Evolutionary conservation across 2,888 invertebrate genomes (phyloP).

Genomic region (Coleophora deauratella): DNA sequence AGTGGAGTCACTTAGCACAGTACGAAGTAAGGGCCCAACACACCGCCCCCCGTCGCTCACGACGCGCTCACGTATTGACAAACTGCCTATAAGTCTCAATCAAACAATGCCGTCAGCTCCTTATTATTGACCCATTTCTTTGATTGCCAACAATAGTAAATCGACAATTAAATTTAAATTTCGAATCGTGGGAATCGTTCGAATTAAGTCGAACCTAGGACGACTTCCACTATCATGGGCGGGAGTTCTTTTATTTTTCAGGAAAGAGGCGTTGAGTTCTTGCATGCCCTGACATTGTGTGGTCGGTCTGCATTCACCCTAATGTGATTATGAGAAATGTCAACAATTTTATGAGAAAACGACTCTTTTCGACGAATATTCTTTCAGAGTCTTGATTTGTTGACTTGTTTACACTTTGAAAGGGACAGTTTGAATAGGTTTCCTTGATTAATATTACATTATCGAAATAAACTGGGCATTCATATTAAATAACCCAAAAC

Average conservation of each 20-base stretch:
- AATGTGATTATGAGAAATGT: too few relatives aligned
- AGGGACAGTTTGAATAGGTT: too few relatives aligned
- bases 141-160: constrained; percentile 54
- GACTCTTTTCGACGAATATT: too few relatives aligned
- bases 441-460: too few relatives aligned
- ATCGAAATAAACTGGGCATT: too few relatives aligned
- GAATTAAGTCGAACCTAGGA: constrained; percentile 37
- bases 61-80: constrained; percentile 57
- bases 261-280: constrained; percentile 33
- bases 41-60: constrained; percentile 41
- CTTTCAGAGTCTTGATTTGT: too few relatives aligned
- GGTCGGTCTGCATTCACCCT: constrained; percentile 19
- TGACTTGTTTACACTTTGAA: too few relatives aligned
- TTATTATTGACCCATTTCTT: constrained; percentile 70
- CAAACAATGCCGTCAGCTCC: constrained; percentile 59
- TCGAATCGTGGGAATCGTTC: constrained; percentile 60
- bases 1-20: too few relatives aligned
- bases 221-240: constrained; percentile 22
- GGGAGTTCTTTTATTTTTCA: constrained; percentile 33
- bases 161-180: constrained; percentile 67
- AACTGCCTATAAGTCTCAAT: constrained; percentile 68
- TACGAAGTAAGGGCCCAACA: constrained; percentile 36
- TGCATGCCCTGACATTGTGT: constrained; percentile 37
- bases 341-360: too few relatives aligned
- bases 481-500: too few relatives aligned